Evolutionary conservation across 2,797 vertebrate species (phyloP), one percentile per base, ranked within the genome.

Genomic region (Sciaenops ocellatus): DNA sequence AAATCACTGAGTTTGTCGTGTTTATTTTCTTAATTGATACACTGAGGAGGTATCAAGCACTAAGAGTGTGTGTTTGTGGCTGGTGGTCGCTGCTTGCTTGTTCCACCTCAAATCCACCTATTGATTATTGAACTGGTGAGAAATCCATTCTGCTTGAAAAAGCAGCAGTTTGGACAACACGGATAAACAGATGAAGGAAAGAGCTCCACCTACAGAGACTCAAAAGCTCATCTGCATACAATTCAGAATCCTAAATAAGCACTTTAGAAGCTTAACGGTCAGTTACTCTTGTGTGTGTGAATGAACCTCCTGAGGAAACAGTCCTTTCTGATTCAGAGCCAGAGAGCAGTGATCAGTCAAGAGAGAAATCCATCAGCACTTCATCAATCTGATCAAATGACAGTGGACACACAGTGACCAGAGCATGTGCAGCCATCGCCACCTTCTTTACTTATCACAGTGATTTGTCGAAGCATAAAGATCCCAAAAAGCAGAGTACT

Each of bases 331-430:
- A 66, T 30, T 66, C 16, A 54, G 64, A 60, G 65, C 73, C 68
- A 65, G 38, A 69, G 73, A 59, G 47, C 74, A 50, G 73, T 26
- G 64, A 89, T 84, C 81, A 79, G 61, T 89, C 81, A 87, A 44
- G 72, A 79, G 79, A 65, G 61, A 89, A 86, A 85, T 84, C 82
- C 74, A 82, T 90, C 82, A 85, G 38, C 66, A 71, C 80, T 71
- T 51, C 85, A 85, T 89, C 87, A 88, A 67, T 84, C 72, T 84
- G 55, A 72, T 80, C 51, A 79, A 51, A 78, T 28, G 52, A 67
- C 78, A 79, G 71, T 55, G 73, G 68, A 83, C 66, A 69, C 77
- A 69, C 69, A 60, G 44, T 46, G 69, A 79, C 61, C 76, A 48
- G 69, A 50, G 69, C 69, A 46, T 51, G 69, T 22, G 9, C 34